Base-by-base conservation (phyloP, 2,888 invertebrate genomes). In the Tryphoninae sp. region DNA sequence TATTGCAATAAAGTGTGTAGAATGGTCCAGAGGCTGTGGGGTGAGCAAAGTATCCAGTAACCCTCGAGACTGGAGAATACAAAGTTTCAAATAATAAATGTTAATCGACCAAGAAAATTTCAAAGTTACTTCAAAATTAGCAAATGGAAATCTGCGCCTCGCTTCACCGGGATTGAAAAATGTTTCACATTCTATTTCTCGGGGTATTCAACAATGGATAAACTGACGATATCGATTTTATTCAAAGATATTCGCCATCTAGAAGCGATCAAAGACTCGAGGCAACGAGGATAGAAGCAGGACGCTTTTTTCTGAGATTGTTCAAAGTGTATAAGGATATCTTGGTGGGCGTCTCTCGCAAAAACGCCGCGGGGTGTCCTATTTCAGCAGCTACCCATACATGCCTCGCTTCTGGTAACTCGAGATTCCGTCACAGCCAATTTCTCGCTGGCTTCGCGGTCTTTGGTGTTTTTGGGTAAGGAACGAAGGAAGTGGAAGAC, bases 381-480 rank as follows among this genome's bases (percentile, higher is more conserved):
- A 67, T 82, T 82, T 81, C 81, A 74, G 58, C 53, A 45, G 9
- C 9, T 45, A 45, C 3, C 9, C 13, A 45, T 45, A 45, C 13
- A 51, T 51, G 49, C 67, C 33, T 62, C 51, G 62, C 62, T 74
- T 59, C 86, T 88, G 83, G 91, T 89, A 91, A 91, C 86, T 87
- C 86, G 91, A 91, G 89, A 90, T 89, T 87, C 86, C 86, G 86
- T 87, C 87, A 87, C 87, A 89, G 89, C 89, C 89, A 90, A 90
- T 90, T 90, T 89, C 59, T 71, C 72, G 68, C 65, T 75, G 64
- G 68, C 61, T 67, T 79, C 79, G 75, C 72, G 82, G 72, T 75
- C 68, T 74, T 68, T 69, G 59, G 73, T 59, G 67, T 75, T 75
- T 65, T 55, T 8, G 26, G 76, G 55, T 33, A 33, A 33, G 26